Base-by-base conservation (phyloP, 30 jellyfish, hydroid and myxozoan species). In the Mastigias papua region DNA sequence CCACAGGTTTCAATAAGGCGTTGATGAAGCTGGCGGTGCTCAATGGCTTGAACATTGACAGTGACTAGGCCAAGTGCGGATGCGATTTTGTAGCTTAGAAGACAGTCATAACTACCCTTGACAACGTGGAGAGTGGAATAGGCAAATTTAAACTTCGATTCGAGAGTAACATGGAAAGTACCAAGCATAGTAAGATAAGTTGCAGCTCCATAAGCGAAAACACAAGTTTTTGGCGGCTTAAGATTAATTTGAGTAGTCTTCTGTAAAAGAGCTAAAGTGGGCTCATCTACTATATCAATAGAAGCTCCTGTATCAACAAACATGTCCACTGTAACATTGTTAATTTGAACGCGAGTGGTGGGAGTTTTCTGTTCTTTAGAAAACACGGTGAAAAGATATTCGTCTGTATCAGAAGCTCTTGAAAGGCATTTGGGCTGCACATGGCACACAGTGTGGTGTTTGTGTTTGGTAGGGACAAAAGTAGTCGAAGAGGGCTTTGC, bases 241-340 rank as follows among this genome's bases (percentile, higher is more conserved):
- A n/a, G n/a, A n/a, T n/a, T n/a, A n/a, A n/a, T n/a, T n/a, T n/a
- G n/a, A n/a, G n/a, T n/a, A n/a, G n/a, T n/a, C n/a, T n/a, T n/a
- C n/a, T n/a, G n/a, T n/a, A n/a, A n/a, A n/a, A n/a, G n/a, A 28
- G 48, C 54, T 21, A 73, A 46, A 31, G 32, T 34, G 11, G 86
- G 69, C 48, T 34, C 72, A 73, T 73, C 86, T 6, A 73, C 33
- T 70, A 73, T 73, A 69, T 73, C 71, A 33, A 73, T 73, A 29
- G 86, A 37, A 23, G 86, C 78, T 29, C 86, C 86, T 20, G 73
- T 73, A 23, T 73, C 73, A 46, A 73, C 72, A 34, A 73, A 78
- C 71, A 48, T 32, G 4, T 34, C 54, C 6, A 73, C 71, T 29
- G 34, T 21, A 4, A 73, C 72, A 46, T 73, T 37, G n/a, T n/a